These are phyloP conservation scores for Hippocampus kuda DNA, from an alignment of 2,797 vertebrate genomes.

Conservation along the genomic window DNA sequence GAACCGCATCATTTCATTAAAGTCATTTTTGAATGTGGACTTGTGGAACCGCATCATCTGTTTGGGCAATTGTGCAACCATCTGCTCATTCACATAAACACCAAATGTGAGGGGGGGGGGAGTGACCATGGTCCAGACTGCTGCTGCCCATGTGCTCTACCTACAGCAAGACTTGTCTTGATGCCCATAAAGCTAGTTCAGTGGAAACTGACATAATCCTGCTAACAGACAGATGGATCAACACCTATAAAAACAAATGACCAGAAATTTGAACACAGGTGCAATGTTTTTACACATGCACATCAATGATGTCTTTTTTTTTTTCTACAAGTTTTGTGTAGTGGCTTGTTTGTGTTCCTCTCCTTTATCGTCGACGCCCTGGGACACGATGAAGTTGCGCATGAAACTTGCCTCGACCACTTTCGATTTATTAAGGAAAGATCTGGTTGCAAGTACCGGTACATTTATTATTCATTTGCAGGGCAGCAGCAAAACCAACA, in stretches of 20 bases:
- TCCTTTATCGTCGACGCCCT: background rate
- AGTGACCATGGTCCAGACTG: background rate
- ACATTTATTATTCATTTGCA: conserved; percentile 3
- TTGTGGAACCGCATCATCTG: background rate
- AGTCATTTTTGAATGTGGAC: background rate
- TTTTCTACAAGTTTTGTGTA: background rate
- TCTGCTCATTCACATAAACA: background rate
- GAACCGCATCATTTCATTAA: too few species aligned
- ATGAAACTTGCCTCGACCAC: background rate
- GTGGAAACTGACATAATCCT: background rate
- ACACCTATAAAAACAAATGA: background rate
- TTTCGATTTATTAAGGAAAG: background rate
- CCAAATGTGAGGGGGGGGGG: background rate
- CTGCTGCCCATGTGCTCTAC: background rate
- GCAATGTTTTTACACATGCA: background rate
- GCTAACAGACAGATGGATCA: background rate
- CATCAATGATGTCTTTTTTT: background rate
- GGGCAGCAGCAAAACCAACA: background rate
- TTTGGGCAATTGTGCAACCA: background rate
- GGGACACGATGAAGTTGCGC: background rate
- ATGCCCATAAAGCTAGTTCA: background rate
- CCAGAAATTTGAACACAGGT: background rate
- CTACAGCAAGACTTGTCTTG: background rate
- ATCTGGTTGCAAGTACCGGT: background rate
- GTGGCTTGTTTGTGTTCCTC: conserved; percentile 3